Conservation (phyloP, 2,888 invertebrate species). For the Toxonevra muliebris region DNA sequence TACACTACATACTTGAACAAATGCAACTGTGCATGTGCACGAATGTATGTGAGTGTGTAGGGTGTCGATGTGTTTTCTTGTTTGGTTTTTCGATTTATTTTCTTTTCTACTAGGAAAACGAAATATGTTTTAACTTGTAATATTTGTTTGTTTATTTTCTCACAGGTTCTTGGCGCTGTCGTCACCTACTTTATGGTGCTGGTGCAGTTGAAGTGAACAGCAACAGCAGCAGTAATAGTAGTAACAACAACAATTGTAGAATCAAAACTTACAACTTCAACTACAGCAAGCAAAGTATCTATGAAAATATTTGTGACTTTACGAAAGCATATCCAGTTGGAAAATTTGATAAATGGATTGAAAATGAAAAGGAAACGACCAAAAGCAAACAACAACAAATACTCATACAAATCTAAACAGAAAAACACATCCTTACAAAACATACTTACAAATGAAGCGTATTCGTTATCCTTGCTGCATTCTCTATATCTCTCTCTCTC, state of each 20-base stretch:
- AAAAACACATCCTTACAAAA: not conserved
- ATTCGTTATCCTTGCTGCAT: slow-evolving; percentile 15
- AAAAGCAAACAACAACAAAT: not conserved
- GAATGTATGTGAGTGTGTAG: not conserved
- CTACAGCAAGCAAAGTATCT: slow-evolving; percentile 6
- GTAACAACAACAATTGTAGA: not conserved
- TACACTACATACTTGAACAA: not conserved
- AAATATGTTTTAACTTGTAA: not conserved
- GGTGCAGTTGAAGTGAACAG: slow-evolving; percentile 82
- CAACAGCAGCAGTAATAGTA: slow-evolving; percentile 12
- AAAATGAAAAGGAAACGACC: not conserved
- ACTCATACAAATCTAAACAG: too few species aligned
- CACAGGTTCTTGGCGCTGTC: slow-evolving; percentile 83
- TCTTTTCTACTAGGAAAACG: too few species aligned
- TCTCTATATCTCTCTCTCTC: not conserved
- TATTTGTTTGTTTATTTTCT: not conserved
- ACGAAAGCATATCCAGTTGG: slow-evolving; percentile 4
- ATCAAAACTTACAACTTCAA: slow-evolving; percentile 11
- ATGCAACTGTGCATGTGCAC: not conserved
- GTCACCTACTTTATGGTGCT: slow-evolving; percentile 93
- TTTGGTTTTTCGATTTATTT: too few species aligned
- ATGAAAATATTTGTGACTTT: not conserved
- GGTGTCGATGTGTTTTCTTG: slow-evolving; percentile 2
- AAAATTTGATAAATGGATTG: slow-evolving; percentile 9
- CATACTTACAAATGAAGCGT: not conserved